Evolutionary conservation across 2,888 invertebrate species (phyloP).

Genomic region (Euzetes globulus): DNA sequence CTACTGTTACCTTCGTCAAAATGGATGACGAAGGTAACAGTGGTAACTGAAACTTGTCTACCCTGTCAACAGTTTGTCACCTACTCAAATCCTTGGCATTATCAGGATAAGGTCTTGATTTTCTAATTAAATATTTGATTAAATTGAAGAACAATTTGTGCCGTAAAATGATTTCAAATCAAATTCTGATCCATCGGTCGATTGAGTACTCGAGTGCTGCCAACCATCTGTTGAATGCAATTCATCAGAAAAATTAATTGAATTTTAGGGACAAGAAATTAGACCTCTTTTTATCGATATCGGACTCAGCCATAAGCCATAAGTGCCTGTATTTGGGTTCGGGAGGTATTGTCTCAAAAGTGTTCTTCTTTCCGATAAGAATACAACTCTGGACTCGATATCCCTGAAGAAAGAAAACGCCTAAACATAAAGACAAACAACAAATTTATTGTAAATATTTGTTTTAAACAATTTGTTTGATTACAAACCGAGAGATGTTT

Average conservation of each 20-base stretch:
- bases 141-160: no score
- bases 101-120: no score
- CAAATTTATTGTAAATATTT: background rate
- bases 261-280: background rate
- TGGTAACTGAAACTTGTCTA: no score
- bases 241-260: background rate
- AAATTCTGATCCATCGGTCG: slow-evolving; percentile 63
- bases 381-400: slow-evolving; percentile 74
- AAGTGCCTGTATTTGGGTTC: slow-evolving; percentile 78
- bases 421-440: slow-evolving; percentile 49
- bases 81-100: no score
- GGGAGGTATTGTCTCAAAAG: slow-evolving; percentile 82
- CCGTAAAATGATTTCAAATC: background rate
- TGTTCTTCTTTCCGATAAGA: slow-evolving; percentile 77
- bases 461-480: background rate
- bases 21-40: no score
- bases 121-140: no score
- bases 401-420: slow-evolving; percentile 87
- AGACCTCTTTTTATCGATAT: slow-evolving; percentile 87
- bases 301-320: slow-evolving; percentile 85
- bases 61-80: no score
- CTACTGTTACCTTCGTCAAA: no score
- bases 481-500: slow-evolving; percentile 77
- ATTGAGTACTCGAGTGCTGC: slow-evolving; percentile 89
- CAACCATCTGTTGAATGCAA: slow-evolving; percentile 63